Evolutionary conservation across 2,113 vertebrate genomes (phyloP), one percentile per base, ranked within the genome.

Genomic region (Lepisosteus osseus): DNA sequence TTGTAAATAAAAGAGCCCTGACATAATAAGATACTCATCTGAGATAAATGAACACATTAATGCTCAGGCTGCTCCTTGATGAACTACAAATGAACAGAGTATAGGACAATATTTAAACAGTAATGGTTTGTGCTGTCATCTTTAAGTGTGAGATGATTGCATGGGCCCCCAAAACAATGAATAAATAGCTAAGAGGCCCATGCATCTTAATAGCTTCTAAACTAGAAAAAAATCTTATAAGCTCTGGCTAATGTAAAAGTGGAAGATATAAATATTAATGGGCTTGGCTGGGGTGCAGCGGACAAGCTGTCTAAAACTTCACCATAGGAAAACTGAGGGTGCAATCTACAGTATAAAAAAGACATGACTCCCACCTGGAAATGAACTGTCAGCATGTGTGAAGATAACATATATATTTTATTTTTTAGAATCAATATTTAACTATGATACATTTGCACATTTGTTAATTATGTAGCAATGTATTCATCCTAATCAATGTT

Each of bases 181-280:
- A 82, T 90, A 89, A 91, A 88, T 84, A 86, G 82, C 84, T 86
- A 80, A 80, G 80, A 64, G 76, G 82, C 85, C 85, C 84, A 87
- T 89, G 86, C 91, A 92, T 92, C 89, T 89, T 90, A 92, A 92
- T 90, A 90, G 86, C 82, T 85, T 89, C 84, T 80, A 86, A 90
- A 91, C 84, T 87, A 87, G 80, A 87, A 82, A 78, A 87, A 85
- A 80, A 89, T 84, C 86, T 82, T 89, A 81, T 79, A 87, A 68
- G 74, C 76, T 90, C 79, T 86, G 82, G 84, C 82, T 83, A 75
- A 80, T 83, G 80, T 89, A 85, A 83, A 83, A 81, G 80, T 82
- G 71, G 85, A 87, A 90, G 87, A 79, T 71, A 87, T 92, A 91
- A 92, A 93, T 91, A 90, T 90, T 92, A 90, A 91, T 85, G 81